A percentile compares a stretch with the other conserved stretches of the same genome.
Evolutionary conservation across 2,797 vertebrate genomes (phyloP).

Genomic region (Melanogrammus aeglefinus): DNA sequence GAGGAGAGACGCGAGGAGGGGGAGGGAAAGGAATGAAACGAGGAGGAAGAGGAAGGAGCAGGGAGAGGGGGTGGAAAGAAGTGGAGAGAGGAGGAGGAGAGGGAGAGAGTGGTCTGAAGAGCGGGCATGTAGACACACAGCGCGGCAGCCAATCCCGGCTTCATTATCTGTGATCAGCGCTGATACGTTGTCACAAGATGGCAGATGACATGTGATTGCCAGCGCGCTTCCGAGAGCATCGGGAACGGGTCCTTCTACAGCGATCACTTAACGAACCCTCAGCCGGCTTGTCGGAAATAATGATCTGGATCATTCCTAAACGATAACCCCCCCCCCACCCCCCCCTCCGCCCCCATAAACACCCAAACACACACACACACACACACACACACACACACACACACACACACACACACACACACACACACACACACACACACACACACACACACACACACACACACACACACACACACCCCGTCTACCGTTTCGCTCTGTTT

Average conservation of each 20-base stretch:
- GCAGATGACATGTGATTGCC: constrained; percentile 68
- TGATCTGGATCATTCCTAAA: constrained; percentile 47
- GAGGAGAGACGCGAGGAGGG: not conserved
- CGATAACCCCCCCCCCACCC: not conserved
- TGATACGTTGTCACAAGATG: constrained; percentile 59
- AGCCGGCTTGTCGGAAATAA: constrained; percentile 61
- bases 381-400: not conserved
- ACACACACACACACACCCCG: too few relatives aligned
- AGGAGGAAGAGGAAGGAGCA: not conserved
- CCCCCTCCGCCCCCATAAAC: not conserved
- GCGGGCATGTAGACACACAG: constrained; percentile 55
- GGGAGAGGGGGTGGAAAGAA: too few relatives aligned
- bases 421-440: too few relatives aligned
- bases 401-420: too few relatives aligned
- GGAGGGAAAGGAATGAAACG: not conserved
- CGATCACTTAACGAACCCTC: constrained; percentile 47
- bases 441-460: too few relatives aligned
- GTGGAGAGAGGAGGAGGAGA: constrained; percentile 17
- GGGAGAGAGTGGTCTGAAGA: too few relatives aligned
- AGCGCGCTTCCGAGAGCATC: constrained; percentile 49
- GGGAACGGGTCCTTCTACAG: constrained; percentile 49
- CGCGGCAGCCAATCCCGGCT: constrained; percentile 52
- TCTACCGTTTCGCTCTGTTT: constrained; percentile 24
- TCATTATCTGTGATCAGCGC: constrained; percentile 70
- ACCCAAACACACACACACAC: constrained; percentile 5